A percentile compares a stretch with the other conserved stretches of the same genome.
These are phyloP conservation scores for Druon quercuslanigerum DNA, from an alignment of 1,140 invertebrate species.

Conservation along the genomic window DNA sequence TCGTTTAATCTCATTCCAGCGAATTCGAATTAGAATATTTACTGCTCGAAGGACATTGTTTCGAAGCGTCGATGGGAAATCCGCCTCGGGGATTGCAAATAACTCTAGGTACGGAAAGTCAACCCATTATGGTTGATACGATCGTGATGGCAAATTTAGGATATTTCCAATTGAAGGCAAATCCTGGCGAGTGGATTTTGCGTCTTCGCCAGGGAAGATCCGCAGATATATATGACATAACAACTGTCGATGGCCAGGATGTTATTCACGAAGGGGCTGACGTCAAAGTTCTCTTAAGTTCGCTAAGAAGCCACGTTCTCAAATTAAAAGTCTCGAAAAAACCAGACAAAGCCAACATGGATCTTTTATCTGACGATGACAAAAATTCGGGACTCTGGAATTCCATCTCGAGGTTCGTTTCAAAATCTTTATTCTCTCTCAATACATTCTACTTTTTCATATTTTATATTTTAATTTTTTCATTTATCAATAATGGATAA, in stretches of 20 bases:
- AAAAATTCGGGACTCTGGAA: conserved; percentile 90
- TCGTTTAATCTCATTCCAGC: conserved; percentile 71
- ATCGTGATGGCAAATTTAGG: conserved; percentile 99
- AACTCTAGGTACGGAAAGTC: conserved; percentile 89
- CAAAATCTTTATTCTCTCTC: conserved; percentile 9
- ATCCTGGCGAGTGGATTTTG: conserved; percentile 96
- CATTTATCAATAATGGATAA: too few species aligned
- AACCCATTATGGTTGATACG: conserved; percentile 91
- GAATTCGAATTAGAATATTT: conserved; percentile 87
- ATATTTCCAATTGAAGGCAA: conserved; percentile 98
- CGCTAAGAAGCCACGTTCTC: conserved; percentile 92
- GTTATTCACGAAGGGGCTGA: conserved; percentile 79
- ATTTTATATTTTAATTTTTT: neutral
- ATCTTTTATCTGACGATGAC: conserved; percentile 89
- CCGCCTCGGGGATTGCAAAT: conserved; percentile 98
- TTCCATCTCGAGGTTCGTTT: conserved; percentile 89
- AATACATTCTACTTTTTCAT: neutral
- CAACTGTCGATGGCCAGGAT: conserved; percentile 77
- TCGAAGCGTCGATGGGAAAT: conserved; percentile 92
- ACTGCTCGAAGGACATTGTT: conserved; percentile 93
- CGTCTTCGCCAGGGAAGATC: conserved; percentile 92
- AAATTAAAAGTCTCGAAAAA: conserved; percentile 94
- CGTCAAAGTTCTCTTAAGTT: conserved; percentile 91
- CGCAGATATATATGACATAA: conserved; percentile 93
- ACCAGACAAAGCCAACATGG: conserved; percentile 88